Percentiles rank a stretch among this genome's conserved stretches.
Evolutionary conservation across 2,888 invertebrate genomes (phyloP).

Genomic region (Sarcophaga variegata): DNA sequence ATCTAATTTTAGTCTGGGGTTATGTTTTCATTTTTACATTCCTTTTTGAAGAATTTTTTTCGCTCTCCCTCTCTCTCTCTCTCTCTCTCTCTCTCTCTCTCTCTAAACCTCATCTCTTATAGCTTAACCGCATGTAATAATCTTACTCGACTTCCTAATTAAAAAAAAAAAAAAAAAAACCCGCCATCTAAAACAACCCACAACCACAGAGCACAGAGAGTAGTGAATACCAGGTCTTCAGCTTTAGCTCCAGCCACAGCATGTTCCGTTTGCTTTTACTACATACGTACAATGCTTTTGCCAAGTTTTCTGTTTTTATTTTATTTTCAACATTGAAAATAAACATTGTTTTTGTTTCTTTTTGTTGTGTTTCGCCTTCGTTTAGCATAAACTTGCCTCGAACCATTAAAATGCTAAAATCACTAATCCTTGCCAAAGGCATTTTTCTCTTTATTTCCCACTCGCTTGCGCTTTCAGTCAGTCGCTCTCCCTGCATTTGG

Average conservation of each 20-base stretch:
- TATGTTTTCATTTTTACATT: conserved; percentile 8
- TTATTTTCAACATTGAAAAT: conserved; percentile 25
- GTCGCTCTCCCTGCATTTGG: neutral
- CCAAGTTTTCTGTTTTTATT: neutral
- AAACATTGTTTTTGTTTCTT: conserved; percentile 13
- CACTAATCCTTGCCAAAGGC: conserved; percentile 68
- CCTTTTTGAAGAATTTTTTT: neutral
- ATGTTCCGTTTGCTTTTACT: conserved; percentile 2
- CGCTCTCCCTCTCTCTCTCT: too few relatives aligned
- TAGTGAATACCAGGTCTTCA: neutral
- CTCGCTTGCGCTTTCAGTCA: neutral
- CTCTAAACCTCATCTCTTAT: neutral
- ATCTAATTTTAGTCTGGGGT: conserved; percentile 30
- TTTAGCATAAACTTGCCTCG: conserved; percentile 42
- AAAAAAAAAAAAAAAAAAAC: neutral
- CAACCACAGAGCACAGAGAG: conserved; percentile 2
- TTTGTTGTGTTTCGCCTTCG: neutral
- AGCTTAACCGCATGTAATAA: conserved; percentile 78
- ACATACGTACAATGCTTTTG: neutral
- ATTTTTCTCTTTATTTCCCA: conserved; percentile 43
- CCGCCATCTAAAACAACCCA: conserved; percentile 59
- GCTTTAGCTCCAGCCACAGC: conserved; percentile 27
- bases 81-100: neutral
- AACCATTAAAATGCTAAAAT: conserved; percentile 60
- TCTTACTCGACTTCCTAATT: conserved; percentile 66